Evolutionary conservation across 2,888 invertebrate genomes (phyloP), one percentile per base, ranked within the genome.

Genomic region (Chymomyza procnemis): DNA sequence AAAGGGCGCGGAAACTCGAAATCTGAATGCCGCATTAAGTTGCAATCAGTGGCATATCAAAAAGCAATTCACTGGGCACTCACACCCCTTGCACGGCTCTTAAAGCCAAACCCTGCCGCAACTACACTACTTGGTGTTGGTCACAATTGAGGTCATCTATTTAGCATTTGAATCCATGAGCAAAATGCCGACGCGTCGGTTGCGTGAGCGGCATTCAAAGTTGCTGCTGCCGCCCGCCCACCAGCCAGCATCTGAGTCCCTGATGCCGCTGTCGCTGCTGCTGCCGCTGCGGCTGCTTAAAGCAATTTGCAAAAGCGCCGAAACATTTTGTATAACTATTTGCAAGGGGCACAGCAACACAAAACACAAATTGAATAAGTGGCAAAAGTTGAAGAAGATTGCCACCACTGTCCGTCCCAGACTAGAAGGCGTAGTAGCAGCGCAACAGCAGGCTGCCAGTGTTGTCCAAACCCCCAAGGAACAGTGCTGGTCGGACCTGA

Each of bases 31-130:
- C 48, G 52, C 64, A 64, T 64, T 50, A 64, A 64, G 26, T 50
- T 64, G 64, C 64, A 64, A 64, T 64, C 64, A 64, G 58, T 41
- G 58, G 57, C 64, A 50, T 52, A 64, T 64, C 58, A 64, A 64
- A 64, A 41, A 50, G 64, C 16, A 18, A 59, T 64, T 64, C 57
- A 50, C 57, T 64, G 26, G 26, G 4, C 26, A 26, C 26, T 6
- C 26, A 6, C 26, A n/a, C 26, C 4, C 26, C 6, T 3, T 0
- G 6, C 26, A n/a, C n/a, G n/a, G n/a, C n/a, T n/a, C n/a, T n/a
- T n/a, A n/a, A n/a, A n/a, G 55, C 18, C 19, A n/a, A 4, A 16
- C 54, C 21, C 18, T 14, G 4, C 5, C 8, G 6, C 16, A 14
- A 16, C n/a, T 19, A 19, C n/a, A 5, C 50, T 8, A 9, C 1